Conservation (phyloP, 2,888 invertebrate genomes). For the Carabus problematicus region DNA sequence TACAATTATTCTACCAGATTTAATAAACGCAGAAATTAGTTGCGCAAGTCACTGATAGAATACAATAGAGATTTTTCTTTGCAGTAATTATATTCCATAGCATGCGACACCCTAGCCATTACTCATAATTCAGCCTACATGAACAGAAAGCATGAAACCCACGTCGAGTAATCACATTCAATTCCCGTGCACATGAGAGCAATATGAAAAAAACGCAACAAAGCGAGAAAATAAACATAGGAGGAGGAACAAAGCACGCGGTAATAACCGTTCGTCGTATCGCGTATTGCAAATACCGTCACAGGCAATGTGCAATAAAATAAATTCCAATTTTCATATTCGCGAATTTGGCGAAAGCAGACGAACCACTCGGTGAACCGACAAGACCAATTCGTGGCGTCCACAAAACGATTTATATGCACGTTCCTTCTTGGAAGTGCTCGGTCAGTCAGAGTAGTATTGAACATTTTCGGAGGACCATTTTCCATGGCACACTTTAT, state of each 20-base stretch:
- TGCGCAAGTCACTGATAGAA: no score
- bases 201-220: neutral
- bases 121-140: no score
- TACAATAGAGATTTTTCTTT: no score
- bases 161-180: no score
- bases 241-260: conserved; percentile 30
- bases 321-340: conserved; percentile 38
- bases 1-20: no score
- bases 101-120: no score
- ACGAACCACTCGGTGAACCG: neutral
- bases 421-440: neutral
- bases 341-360: conserved; percentile 15
- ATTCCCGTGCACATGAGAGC: no score
- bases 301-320: conserved; percentile 27
- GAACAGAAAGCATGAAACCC: no score
- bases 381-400: neutral
- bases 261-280: conserved; percentile 26
- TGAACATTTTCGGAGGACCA: neutral
- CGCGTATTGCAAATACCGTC: conserved; percentile 27
- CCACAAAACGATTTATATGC: conserved; percentile 19
- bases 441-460: no score
- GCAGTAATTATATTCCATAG: no score
- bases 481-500: conserved; percentile 9
- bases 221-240: conserved; percentile 19
- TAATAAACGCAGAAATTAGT: no score